Evolutionary conservation across 1,140 invertebrate species (phyloP).

Genomic region (Ips typographus): DNA sequence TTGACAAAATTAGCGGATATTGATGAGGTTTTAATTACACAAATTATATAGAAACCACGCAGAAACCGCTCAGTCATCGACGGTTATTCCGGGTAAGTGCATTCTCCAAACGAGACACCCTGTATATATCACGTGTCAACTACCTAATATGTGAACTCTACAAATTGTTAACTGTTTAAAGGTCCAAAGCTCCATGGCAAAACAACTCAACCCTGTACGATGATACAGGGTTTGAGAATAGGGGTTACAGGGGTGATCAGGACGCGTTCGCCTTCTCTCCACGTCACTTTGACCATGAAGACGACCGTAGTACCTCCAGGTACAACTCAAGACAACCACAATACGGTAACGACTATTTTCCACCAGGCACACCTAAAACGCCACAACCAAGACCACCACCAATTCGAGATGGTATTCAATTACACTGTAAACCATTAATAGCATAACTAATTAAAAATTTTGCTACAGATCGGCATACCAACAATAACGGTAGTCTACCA

Average conservation of each 20-base stretch:
- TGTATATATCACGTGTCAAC: too few species aligned
- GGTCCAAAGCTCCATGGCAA: neutral
- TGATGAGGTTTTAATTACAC: too few species aligned
- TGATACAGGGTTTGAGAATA: constrained; percentile 6
- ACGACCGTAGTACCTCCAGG: neutral
- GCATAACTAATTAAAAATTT: too few species aligned
- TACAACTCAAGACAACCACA: neutral
- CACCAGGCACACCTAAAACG: neutral
- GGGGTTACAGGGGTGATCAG: constrained; percentile 14
- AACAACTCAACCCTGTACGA: neutral
- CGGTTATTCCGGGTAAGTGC: constrained; percentile 16
- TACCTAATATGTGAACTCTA: too few species aligned
- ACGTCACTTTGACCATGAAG: neutral
- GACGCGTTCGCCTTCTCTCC: neutral
- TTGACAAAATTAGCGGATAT: too few species aligned
- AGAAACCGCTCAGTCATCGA: constrained; percentile 18
- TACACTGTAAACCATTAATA: too few species aligned
- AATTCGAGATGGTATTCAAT: too few species aligned
- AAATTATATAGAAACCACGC: too few species aligned
- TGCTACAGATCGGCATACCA: too few species aligned
- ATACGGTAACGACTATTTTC: neutral
- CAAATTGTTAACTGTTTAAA: too few species aligned
- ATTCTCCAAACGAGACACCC: too few species aligned
- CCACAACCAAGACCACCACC: neutral
- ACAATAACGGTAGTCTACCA: too few species aligned